phyloP scores from a whole-genome alignment of 2,797 vertebrate genomes.

The Coregonus suidteri region DNA sequence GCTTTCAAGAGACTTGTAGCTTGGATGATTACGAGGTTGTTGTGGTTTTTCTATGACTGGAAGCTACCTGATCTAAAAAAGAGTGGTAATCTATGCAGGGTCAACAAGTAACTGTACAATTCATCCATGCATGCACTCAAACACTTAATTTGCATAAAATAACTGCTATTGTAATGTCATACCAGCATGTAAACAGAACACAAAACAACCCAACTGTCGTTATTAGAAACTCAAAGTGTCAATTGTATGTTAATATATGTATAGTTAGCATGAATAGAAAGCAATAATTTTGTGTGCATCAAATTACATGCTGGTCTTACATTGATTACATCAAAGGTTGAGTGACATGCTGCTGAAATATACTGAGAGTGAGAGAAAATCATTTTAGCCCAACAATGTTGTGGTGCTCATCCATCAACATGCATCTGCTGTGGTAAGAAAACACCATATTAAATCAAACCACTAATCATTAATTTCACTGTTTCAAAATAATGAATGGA shows the following conservation, averaged over 20 bases:
- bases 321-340: background rate
- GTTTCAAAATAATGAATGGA: background rate
- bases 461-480: background rate
- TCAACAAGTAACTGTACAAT: background rate
- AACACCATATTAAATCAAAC: background rate
- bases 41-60: background rate
- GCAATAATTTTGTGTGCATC: background rate
- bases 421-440: background rate
- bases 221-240: background rate
- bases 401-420: background rate
- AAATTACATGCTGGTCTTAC: background rate
- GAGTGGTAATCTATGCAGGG: background rate
- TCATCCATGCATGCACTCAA: background rate
- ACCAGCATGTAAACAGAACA: background rate
- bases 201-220: background rate
- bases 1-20: slow-evolving; percentile 7
- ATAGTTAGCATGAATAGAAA: background rate
- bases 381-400: background rate
- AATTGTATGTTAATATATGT: background rate
- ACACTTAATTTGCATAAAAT: background rate
- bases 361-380: background rate
- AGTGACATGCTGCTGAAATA: background rate
- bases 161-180: background rate
- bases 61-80: background rate
- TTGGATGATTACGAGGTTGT: background rate